Evolutionary conservation across 2,888 invertebrate species (phyloP), one percentile per base, ranked within the genome.

Genomic region (Xestia ashworthii): DNA sequence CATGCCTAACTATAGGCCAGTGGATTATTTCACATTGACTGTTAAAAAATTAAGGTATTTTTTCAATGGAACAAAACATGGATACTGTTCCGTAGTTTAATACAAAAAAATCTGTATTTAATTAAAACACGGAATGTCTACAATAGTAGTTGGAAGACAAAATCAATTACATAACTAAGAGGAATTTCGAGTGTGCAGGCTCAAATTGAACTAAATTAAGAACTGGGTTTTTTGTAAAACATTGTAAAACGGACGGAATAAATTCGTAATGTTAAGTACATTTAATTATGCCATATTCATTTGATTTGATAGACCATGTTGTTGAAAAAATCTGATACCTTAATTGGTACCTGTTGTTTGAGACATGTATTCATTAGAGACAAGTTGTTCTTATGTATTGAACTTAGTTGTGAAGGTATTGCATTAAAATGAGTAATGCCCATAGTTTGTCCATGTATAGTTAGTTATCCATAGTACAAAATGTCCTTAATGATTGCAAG

Each of bases 41-140:
- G 96, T 94, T 95, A 95, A 96, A 95, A 95, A 96, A 95, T 94
- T 93, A 96, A 95, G 95, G 95, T 95, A 95, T 95, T 87, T 89
- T 95, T 95, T 90, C 91, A 90, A 89, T 89, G 92, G 93, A 95
- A 95, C 93, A 91, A 87, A 91, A 89, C 88, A 90, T 90, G 90
- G 87, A 89, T 90, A 89, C 81, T 84, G 92, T 93, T 90, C 94
- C 91, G 88, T 89, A 90, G 87, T 89, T 91, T 86, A 88, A 92
- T 89, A 92, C 89, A 91, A 92, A 93, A 89, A 89, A 74, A 80
- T 68, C 22, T 79, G 85, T 77, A 82, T 85, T 81, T 60, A 71
- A 48, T 77, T 79, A 82, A 90, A 90, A 90, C 85, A 87, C 88
- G 90, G 91, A 93, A 93, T 93, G 90, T 92, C 90, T 93, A 94